Percentiles rank a stretch among this genome's conserved stretches.
phyloP scores from a whole-genome alignment of 64 coral and sea anemone genomes.

The Dendrophyllia cribrosa region DNA sequence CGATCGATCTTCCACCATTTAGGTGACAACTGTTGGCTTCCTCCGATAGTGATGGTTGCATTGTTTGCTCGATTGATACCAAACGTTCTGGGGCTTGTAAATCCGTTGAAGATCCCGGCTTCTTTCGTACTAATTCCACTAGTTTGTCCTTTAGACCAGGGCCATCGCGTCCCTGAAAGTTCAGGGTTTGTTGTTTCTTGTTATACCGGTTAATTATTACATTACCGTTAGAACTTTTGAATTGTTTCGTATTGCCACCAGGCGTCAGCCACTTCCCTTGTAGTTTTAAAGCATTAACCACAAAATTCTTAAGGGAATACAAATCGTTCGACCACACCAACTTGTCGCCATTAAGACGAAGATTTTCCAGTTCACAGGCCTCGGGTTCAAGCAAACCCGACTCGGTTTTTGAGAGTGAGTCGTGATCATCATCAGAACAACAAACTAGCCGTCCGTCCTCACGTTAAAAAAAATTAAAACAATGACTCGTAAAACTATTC shows the following conservation, averaged over 20 bases:
- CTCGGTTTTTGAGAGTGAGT: background rate
- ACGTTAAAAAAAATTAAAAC: too few relatives aligned
- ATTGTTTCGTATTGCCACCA: conserved; percentile 15
- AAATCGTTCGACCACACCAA: background rate
- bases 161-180: conserved; percentile 8
- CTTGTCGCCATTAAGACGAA: background rate
- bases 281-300: conserved; percentile 5
- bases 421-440: background rate
- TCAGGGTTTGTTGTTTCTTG: conserved; percentile 17
- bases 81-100: background rate
- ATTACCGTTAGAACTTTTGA: conserved; percentile 5
- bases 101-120: background rate
- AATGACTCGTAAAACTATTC: too few relatives aligned
- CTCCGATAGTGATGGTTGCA: background rate
- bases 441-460: background rate
- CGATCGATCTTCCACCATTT: background rate
- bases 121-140: background rate
- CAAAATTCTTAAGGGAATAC: background rate
- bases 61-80: background rate
- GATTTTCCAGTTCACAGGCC: background rate
- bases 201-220: background rate
- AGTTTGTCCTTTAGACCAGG: background rate
- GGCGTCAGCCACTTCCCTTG: background rate
- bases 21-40: background rate
- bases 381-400: background rate